Evolutionary conservation across 1,140 invertebrate genomes (phyloP).

Genomic region (Diabrotica virgifera): DNA sequence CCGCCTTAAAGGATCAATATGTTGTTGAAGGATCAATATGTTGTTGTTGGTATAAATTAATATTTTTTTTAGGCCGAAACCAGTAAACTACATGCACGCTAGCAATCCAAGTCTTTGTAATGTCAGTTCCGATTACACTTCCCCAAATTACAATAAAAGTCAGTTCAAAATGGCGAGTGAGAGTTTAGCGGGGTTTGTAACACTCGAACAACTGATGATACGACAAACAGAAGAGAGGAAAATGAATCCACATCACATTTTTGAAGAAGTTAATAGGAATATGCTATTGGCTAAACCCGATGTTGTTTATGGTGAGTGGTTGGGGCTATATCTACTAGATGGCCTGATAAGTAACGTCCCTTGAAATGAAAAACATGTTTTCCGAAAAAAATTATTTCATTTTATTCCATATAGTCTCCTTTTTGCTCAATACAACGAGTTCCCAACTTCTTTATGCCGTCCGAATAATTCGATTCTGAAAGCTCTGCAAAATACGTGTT

Average conservation of each 20-base stretch:
- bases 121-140: constrained; percentile 41
- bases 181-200: constrained; percentile 54
- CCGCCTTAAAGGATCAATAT: background rate
- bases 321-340: background rate
- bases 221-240: constrained; percentile 67
- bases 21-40: background rate
- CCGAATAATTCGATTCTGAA: no score
- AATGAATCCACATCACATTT: constrained; percentile 37
- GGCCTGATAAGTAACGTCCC: no score
- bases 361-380: no score
- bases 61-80: constrained; percentile 40
- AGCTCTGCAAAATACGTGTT: no score
- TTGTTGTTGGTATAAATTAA: background rate
- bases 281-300: constrained; percentile 52
- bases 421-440: no score
- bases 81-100: constrained; percentile 61
- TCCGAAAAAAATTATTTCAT: no score
- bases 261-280: constrained; percentile 55
- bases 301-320: constrained; percentile 53
- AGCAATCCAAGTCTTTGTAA: constrained; percentile 65
- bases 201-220: constrained; percentile 72
- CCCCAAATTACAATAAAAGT: constrained; percentile 28
- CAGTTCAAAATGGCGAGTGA: constrained; percentile 35
- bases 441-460: no score
- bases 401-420: no score